Base-by-base conservation (phyloP, 2,113 vertebrate genomes). In the Dasyornis broadbenti region DNA sequence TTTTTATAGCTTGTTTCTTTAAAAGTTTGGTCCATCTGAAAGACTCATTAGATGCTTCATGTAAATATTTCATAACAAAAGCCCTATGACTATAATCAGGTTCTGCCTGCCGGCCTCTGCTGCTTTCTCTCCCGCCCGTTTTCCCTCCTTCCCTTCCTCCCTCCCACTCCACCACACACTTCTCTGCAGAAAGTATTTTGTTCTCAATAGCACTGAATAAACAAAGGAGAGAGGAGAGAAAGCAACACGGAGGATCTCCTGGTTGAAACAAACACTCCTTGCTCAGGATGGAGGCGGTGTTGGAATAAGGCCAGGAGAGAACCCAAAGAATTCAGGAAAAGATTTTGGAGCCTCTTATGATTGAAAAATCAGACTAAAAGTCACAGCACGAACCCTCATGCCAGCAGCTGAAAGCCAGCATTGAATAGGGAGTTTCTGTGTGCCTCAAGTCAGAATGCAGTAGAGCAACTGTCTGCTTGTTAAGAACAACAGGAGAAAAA, bases 281-380 rank as follows among this genome's bases (percentile, higher is more conserved):
- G 23, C 68, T 86, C 44, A 68, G 82, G 61, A 79, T 0, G 6
- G 59, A 85, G 54, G 30, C 30, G 17, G 68, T 16, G 40, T 23
- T 89, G 92, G 76, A 81, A 64, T 61, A 13, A 45, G n/a, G 68
- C 82, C 95, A 92, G 92, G 35, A 80, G 72, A 84, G 80, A 94
- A 71, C 88, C 64, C 88, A 86, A 57, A 78, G 85, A 95, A 89
- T 50, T 92, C 84, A 94, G 79, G 88, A 81, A 91, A 90, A 95
- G 56, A 73, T 86, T 94, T 94, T 90, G 76, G 78, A 92, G 79
- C 72, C 65, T 72, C 86, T 75, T 45, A 21, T 65, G 89, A 96
- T 56, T 93, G 87, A 76, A 96, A 96, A 91, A 71, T 94, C 90
- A 94, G 93, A 93, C 77, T 85, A 72, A 80, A 82, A 95, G 94